Base-by-base conservation (phyloP, 92 coral and sea anemone species). In the Montipora capitata region DNA sequence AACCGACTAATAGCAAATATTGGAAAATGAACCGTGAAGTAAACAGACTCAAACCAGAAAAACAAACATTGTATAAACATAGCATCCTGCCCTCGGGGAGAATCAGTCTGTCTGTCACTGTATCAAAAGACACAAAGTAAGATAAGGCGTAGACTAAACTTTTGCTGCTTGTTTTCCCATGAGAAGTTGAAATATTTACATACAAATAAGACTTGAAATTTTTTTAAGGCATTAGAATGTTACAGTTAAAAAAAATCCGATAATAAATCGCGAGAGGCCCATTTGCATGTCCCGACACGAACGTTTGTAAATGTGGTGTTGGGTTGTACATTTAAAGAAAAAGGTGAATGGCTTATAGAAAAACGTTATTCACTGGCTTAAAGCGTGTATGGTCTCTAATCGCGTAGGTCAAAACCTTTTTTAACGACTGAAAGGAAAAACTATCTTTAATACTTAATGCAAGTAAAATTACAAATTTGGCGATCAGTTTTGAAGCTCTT, bases 21-120 rank as follows among this genome's bases (percentile, higher is more conserved):
- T 40, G 56, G 56, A 65, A 44, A 79, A 79, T 45, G 74, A 17
- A 68, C 76, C 9, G 44, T 10, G 48, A 69, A 54, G 66, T 68
- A 51, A 63, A 81, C n/a, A 40, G 74, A 81, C 76, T 35, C 38
- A 52, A 59, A 13, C n/a, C 20, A 45, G 49, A 65, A 63, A 45
- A 35, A 80, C 6, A 81, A 74, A 18, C 38, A 52, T 42, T 7
- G 10, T 27, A 45, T 35, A 65, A 63, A 66, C 13, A 80, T 49
- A 80, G 35, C 35, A 27, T 27, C 35, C 35, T 17, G 68, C 40
- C 68, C 6, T 63, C 40, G 10, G 40, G 40, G 68, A 8, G 3
- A 15, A 15, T 61, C 35, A 27, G 35, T 27, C 35, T 27, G 35
- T 27, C 35, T 27, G 2, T 27, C 35, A 27, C 35, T 27, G 35